Evolutionary conservation across 2,113 vertebrate species (phyloP).

Genomic region (Casuarius casuarius): DNA sequence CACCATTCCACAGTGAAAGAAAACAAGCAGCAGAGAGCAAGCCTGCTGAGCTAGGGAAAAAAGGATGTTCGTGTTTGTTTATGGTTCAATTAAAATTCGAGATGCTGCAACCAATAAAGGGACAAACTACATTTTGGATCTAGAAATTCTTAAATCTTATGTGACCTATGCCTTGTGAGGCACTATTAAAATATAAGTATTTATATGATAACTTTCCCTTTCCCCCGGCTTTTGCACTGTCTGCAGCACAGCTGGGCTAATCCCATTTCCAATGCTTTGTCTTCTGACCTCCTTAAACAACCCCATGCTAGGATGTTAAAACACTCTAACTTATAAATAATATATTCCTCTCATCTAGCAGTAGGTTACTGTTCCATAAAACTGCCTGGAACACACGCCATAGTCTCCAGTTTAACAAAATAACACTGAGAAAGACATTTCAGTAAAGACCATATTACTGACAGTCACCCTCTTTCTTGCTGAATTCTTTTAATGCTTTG

Average conservation of each 20-base stretch:
- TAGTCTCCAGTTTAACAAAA: not conserved
- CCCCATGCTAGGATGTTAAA: slow-evolving; percentile 24
- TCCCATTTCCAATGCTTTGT: not conserved
- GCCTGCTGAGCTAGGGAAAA: not conserved
- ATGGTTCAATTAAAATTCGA: not conserved
- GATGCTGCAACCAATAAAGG: not conserved
- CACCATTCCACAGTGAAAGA: not conserved
- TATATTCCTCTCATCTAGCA: slow-evolving; percentile 51
- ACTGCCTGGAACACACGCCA: not conserved
- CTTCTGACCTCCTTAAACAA: slow-evolving; percentile 44
- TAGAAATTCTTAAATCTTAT: not conserved
- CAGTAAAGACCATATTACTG: not conserved
- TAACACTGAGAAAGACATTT: not conserved
- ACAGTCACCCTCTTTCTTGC: not conserved
- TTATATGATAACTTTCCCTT: not conserved
- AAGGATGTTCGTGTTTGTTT: not conserved
- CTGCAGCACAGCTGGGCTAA: slow-evolving; percentile 30
- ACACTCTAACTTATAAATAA: slow-evolving; percentile 67
- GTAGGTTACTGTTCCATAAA: slow-evolving; percentile 55
- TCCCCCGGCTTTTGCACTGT: not conserved
- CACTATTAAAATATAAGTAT: not conserved
- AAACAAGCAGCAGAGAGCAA: not conserved
- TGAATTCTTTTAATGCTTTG: not conserved
- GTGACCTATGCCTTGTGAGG: not conserved
- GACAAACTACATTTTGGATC: not conserved